Base-by-base conservation (phyloP, 2,888 invertebrate species). In the Pyralis farinalis region DNA sequence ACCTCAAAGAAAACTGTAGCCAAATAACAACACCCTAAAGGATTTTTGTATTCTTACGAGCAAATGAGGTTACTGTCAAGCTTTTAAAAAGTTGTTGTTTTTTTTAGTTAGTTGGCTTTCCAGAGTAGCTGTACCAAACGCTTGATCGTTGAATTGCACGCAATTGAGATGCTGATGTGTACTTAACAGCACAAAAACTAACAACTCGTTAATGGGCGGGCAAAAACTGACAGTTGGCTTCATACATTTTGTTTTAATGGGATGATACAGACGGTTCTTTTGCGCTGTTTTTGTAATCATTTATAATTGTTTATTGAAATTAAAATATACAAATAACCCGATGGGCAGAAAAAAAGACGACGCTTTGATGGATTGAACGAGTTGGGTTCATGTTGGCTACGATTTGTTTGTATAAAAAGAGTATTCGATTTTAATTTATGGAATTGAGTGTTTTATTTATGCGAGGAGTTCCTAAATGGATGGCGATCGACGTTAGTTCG, bases 131-230 rank as follows among this genome's bases (percentile, higher is more conserved):
- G n/a, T n/a, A n/a, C n/a, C n/a, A n/a, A n/a, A n/a, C n/a, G n/a
- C n/a, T 7, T 31, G 12, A 12, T 31, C 25, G n/a, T 8, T 25
- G 5, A 9, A 3, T 30, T 3, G 9, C 10, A 30, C n/a, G 1
- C 5, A 11, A 10, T 30, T 30, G 9, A 2, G 1, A 9, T 30
- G 10, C 29, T 30, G 5, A 16, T 7, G 10, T 30, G 6, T 30
- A 30, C 10, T 25, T 25, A 5, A n/a, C n/a, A n/a, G n/a, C n/a
- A n/a, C 25, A 25, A 25, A 25, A 25, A 35, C 27, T 36, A 47
- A 51, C 53, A 49, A 49, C 51, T 55, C 42, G 49, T 52, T 55
- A 52, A 46, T 43, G 34, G 39, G 38, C 37, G 45, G 46, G 40
- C 46, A 46, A 30, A 34, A 32, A 29, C 38, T 47, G 43, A 35